A percentile compares a stretch with the other conserved stretches of the same genome.
phyloP scores from a whole-genome alignment of 2,797 vertebrate species.

The Phalanger gymnotis region DNA sequence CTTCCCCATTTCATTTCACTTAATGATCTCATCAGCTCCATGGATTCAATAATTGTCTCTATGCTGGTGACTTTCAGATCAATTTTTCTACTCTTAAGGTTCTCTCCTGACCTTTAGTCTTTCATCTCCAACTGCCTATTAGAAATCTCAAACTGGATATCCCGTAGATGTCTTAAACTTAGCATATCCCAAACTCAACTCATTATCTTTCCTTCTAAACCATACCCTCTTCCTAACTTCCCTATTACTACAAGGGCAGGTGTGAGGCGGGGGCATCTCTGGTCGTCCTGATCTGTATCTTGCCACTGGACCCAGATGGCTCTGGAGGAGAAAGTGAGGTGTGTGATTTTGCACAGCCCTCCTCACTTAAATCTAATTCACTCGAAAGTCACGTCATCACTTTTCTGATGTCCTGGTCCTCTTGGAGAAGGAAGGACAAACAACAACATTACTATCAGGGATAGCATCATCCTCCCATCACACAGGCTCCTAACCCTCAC shows the following conservation, averaged over 20 bases:
- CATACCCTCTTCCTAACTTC: not conserved
- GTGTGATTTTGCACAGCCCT: no score
- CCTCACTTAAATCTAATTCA: no score
- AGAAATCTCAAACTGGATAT: not conserved
- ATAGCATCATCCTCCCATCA: not conserved
- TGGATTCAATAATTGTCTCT: not conserved
- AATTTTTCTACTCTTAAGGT: not conserved
- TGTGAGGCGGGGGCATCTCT: no score
- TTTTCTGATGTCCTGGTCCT: no score
- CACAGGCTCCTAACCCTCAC: not conserved
- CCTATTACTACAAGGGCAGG: not conserved
- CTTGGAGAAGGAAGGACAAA: no score
- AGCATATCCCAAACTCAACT: not conserved
- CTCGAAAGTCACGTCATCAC: no score
- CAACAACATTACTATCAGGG: not conserved
- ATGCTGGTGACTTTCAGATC: not conserved
- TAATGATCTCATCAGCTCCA: not conserved
- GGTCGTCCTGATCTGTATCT: no score
- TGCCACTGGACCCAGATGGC: no score
- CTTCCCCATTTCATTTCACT: not conserved
- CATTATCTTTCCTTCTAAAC: not conserved
- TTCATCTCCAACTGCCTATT: not conserved
- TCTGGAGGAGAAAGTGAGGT: no score
- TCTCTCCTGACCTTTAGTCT: not conserved
- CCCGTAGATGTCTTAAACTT: not conserved